Percentiles rank a stretch among this genome's conserved stretches.
Evolutionary conservation across 2,113 vertebrate genomes (phyloP).

Genomic region (Upupa epops): DNA sequence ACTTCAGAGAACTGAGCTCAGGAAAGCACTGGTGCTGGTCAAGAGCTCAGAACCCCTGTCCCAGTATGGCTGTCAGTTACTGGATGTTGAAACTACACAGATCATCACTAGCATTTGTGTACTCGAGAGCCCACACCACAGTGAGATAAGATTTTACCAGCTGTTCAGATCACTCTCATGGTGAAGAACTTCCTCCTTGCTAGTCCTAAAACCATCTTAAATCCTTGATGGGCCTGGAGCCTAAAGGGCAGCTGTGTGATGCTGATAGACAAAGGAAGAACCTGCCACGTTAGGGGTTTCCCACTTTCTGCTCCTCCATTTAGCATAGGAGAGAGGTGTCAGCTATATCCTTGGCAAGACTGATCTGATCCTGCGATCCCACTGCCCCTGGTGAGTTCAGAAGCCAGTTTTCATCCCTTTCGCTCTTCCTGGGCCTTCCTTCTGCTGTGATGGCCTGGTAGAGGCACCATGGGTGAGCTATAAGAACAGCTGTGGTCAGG

Average conservation of each 20-base stretch:
- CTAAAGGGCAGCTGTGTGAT: neutral
- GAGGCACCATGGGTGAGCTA: neutral
- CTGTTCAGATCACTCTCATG: neutral
- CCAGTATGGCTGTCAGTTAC: neutral
- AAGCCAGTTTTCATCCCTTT: neutral
- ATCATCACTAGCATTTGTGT: neutral
- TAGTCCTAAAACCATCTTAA: neutral
- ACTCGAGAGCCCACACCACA: neutral
- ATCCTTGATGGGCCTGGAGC: neutral
- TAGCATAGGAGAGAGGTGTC: neutral
- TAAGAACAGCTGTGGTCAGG: neutral
- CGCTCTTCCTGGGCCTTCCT: neutral
- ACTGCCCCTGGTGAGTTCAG: neutral
- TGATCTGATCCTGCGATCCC: neutral
- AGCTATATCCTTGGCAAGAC: neutral
- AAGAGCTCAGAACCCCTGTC: neutral
- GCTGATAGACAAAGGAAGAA: neutral
- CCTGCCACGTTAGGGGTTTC: neutral
- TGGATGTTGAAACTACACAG: neutral
- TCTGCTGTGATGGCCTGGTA: neutral
- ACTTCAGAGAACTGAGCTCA: neutral
- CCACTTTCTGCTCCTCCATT: neutral
- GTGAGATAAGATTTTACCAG: constrained; percentile 6
- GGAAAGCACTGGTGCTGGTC: neutral
- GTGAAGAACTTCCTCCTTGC: neutral